phyloP scores from a whole-genome alignment of 2,113 vertebrate genomes.

The Sphaerodactylus townsendi region DNA sequence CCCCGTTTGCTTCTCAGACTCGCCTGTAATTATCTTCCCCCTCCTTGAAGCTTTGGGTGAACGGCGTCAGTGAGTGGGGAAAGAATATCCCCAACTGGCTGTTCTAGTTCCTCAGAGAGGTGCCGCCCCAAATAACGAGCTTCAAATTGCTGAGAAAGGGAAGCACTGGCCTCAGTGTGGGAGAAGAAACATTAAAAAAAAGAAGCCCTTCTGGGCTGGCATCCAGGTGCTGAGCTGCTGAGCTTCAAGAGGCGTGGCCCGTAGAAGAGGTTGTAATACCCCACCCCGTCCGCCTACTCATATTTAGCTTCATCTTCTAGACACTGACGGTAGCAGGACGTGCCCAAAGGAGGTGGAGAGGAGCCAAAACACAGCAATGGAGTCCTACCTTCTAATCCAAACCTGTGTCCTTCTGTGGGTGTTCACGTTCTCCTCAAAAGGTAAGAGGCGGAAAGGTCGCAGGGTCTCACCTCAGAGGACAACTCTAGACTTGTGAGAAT shows the following conservation, averaged over 20 bases:
- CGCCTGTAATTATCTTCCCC: constrained; percentile 9
- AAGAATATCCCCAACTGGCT: background rate
- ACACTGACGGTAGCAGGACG: background rate
- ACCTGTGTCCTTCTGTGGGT: background rate
- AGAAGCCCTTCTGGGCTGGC: background rate
- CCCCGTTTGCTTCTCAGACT: background rate
- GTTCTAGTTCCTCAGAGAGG: background rate
- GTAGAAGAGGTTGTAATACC: background rate
- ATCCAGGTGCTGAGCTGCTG: background rate
- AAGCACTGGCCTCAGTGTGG: background rate
- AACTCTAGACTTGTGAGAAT: background rate
- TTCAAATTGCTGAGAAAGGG: constrained; percentile 15
- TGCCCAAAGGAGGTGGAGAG: background rate
- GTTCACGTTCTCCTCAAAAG: background rate
- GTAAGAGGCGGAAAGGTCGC: background rate
- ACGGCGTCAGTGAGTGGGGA: background rate
- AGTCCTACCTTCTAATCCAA: background rate
- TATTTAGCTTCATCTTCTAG: constrained; percentile 5
- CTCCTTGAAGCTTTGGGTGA: constrained; percentile 6
- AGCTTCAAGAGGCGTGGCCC: background rate
- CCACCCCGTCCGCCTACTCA: background rate
- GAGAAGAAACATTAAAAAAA: background rate
- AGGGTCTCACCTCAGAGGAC: fast-evolving
- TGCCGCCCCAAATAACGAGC: background rate
- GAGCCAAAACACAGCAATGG: background rate